phyloP scores from a whole-genome alignment of 2,797 vertebrate species.

The Meriones psammophilus region DNA sequence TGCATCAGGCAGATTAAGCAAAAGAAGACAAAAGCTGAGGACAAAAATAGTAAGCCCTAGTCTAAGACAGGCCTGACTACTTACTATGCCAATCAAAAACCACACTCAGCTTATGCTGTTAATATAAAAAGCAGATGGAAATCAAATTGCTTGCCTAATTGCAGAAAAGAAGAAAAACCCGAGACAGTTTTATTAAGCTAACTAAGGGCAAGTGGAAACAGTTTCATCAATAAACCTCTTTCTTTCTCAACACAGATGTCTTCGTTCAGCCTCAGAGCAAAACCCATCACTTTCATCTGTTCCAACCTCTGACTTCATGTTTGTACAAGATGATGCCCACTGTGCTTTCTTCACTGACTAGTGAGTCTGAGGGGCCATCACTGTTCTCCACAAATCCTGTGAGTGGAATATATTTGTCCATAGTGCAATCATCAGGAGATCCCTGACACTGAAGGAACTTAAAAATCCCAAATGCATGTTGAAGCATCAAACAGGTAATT shows the following conservation, averaged over 20 bases:
- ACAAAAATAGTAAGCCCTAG: conserved; percentile 65
- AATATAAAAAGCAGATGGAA: conserved; percentile 64
- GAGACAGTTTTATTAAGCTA: conserved; percentile 64
- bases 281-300: conserved; percentile 4
- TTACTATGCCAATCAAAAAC: conserved; percentile 60
- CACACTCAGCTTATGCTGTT: conserved; percentile 46
- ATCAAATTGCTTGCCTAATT: conserved; percentile 71
- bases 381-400: conserved; percentile 20
- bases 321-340: neutral
- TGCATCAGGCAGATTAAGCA: conserved; percentile 50
- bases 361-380: neutral
- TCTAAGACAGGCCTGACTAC: conserved; percentile 57
- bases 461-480: neutral
- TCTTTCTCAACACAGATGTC: conserved; percentile 37
- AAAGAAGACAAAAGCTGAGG: conserved; percentile 63
- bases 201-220: conserved; percentile 42
- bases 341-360: neutral
- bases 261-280: conserved; percentile 49
- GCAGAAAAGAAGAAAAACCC: conserved; percentile 49
- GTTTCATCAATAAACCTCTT: conserved; percentile 69
- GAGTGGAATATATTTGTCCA: conserved; percentile 32
- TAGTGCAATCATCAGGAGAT: neutral
- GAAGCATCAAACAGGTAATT: neutral
- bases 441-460: conserved; percentile 8
- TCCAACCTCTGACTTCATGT: conserved; percentile 6